phyloP scores from a whole-genome alignment of 2,797 vertebrate species.

The Chaetodon trifasciatus region DNA sequence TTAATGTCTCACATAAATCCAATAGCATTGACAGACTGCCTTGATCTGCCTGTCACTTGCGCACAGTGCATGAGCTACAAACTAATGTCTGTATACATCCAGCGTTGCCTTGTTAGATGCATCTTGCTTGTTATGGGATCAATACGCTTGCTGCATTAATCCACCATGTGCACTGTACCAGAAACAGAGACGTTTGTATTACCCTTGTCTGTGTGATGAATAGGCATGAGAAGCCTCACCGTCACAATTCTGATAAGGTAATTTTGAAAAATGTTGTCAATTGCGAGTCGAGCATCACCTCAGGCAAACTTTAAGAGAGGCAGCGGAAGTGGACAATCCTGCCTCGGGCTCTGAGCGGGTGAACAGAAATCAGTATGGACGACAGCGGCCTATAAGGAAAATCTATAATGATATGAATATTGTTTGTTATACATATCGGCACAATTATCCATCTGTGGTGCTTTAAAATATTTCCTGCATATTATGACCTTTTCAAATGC shows the following conservation, averaged over 20 bases:
- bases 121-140: constrained; percentile 62
- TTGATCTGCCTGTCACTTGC: constrained; percentile 59
- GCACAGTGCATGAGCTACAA: constrained; percentile 59
- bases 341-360: constrained; percentile 35
- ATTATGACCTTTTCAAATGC: constrained; percentile 71
- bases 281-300: constrained; percentile 45
- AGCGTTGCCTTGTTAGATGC: constrained; percentile 56
- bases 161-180: constrained; percentile 45
- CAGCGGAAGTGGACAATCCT: constrained; percentile 24
- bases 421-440: constrained; percentile 60
- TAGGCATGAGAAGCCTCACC: constrained; percentile 41
- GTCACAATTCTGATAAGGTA: constrained; percentile 41
- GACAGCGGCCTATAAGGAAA: constrained; percentile 36
- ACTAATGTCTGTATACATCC: constrained; percentile 62
- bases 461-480: constrained; percentile 61
- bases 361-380: constrained; percentile 39
- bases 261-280: constrained; percentile 49
- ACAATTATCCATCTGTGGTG: constrained; percentile 61
- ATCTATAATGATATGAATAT: constrained; percentile 57
- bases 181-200: constrained; percentile 59
- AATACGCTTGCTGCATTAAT: constrained; percentile 70
- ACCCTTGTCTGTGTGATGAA: constrained; percentile 50
- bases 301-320: constrained; percentile 48
- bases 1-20: constrained; percentile 73
- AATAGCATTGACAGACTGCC: constrained; percentile 65